Conservation (phyloP, 2,888 invertebrate species). For the Teleogryllus oceanicus region DNA sequence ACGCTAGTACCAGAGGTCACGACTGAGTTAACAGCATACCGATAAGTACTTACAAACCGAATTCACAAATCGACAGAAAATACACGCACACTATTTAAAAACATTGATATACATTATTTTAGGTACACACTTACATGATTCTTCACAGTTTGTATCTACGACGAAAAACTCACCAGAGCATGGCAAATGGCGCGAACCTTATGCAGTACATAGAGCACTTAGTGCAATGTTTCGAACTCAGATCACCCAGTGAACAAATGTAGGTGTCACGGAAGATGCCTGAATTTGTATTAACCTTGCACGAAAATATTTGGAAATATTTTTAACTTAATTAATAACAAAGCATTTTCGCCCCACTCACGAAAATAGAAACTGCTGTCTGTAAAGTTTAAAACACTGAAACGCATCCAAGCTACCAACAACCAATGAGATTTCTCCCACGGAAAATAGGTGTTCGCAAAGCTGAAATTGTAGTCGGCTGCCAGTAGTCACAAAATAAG, state of each 20-base stretch:
- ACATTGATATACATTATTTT: constrained; percentile 5
- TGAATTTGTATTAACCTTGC: too few species aligned
- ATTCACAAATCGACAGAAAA: constrained; percentile 25
- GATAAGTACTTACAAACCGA: constrained; percentile 19
- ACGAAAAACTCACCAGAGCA: constrained; percentile 49
- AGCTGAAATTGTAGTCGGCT: too few species aligned
- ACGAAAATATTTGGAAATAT: too few species aligned
- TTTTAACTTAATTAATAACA: too few species aligned
- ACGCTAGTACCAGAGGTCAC: constrained; percentile 18
- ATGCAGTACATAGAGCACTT: constrained; percentile 22
- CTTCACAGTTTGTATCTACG: neutral
- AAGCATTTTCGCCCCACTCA: too few species aligned
- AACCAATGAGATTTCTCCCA: neutral
- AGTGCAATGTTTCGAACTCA: neutral
- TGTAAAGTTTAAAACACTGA: neutral
- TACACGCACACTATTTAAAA: constrained; percentile 23
- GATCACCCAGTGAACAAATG: neutral
- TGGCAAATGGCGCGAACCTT: constrained; percentile 51
- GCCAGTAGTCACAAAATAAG: too few species aligned
- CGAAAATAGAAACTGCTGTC: neutral
- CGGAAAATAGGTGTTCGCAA: neutral
- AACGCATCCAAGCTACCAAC: neutral
- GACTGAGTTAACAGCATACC: neutral
- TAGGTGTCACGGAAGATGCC: too few species aligned
- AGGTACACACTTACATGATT: constrained; percentile 1